Evolutionary conservation across 2,113 vertebrate species (phyloP).

Genomic region (Ancistrus triradiatus): DNA sequence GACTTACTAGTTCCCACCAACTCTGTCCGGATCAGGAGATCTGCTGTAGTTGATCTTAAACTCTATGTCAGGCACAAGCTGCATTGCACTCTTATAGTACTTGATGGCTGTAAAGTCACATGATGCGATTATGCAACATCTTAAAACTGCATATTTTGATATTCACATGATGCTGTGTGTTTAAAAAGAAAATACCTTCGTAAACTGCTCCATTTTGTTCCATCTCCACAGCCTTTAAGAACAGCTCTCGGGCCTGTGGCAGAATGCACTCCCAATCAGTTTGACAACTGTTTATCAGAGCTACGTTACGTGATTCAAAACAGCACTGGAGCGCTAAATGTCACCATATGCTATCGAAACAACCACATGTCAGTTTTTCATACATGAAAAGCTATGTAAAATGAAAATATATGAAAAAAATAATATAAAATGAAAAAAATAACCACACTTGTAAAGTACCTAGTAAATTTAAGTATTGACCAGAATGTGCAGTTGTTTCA

Average conservation of each 20-base stretch:
- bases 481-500: no score
- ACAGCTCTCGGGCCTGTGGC: constrained; percentile 88
- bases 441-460: no score
- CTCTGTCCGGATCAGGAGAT: constrained; percentile 80
- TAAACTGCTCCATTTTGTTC: constrained; percentile 95
- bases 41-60: constrained; percentile 93
- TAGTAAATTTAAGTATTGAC: no score
- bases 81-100: constrained; percentile 97
- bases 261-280: constrained; percentile 37
- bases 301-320: no score
- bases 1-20: constrained; percentile 79
- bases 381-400: no score
- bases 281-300: background rate
- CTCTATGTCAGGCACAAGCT: constrained; percentile 96
- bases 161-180: background rate
- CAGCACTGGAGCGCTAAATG: no score
- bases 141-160: background rate
- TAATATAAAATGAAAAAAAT: no score
- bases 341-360: no score
- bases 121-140: background rate
- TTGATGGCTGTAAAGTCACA: constrained; percentile 85
- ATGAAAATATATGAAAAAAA: no score
- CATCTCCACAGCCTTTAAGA: constrained; percentile 91
- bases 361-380: no score
- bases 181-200: constrained; percentile 74